Evolutionary conservation across 2,888 invertebrate species (phyloP).

Genomic region (Halictus ligatus): DNA sequence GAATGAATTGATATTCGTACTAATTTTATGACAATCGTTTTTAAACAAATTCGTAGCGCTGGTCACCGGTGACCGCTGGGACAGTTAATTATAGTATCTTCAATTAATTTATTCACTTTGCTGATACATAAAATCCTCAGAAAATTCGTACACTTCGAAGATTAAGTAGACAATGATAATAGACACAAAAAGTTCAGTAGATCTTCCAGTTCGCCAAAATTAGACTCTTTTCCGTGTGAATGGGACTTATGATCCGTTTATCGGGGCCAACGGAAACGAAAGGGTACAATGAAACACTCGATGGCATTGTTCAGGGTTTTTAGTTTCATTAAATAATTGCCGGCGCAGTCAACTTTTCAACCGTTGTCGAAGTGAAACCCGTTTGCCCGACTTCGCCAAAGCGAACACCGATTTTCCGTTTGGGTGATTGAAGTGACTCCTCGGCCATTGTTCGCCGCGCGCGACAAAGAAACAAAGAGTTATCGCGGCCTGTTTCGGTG

Average conservation of each 20-base stretch:
- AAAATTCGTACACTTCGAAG: too few relatives aligned
- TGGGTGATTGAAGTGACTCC: slow-evolving; percentile 7
- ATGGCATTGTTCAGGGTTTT: background rate
- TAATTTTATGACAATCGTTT: too few relatives aligned
- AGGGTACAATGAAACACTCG: background rate
- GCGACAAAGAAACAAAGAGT: slow-evolving; percentile 14
- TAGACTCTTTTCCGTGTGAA: background rate
- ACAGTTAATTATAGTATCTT: too few relatives aligned
- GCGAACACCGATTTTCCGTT: slow-evolving; percentile 15
- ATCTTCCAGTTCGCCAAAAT: too few relatives aligned
- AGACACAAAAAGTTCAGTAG: too few relatives aligned
- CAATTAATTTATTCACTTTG: too few relatives aligned
- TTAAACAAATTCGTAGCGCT: too few relatives aligned
- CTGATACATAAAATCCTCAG: too few relatives aligned
- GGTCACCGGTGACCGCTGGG: too few relatives aligned
- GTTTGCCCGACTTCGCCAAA: background rate
- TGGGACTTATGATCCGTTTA: background rate
- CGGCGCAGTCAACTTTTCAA: background rate
- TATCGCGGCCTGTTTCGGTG: slow-evolving; percentile 8
- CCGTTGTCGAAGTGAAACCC: background rate
- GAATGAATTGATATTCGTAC: too few relatives aligned
- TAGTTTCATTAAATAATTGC: slow-evolving; percentile 6
- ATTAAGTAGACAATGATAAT: too few relatives aligned
- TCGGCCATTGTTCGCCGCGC: background rate
- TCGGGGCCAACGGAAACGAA: background rate